Base-by-base conservation (phyloP, 2,888 invertebrate genomes). In the Euzetes globulus region DNA sequence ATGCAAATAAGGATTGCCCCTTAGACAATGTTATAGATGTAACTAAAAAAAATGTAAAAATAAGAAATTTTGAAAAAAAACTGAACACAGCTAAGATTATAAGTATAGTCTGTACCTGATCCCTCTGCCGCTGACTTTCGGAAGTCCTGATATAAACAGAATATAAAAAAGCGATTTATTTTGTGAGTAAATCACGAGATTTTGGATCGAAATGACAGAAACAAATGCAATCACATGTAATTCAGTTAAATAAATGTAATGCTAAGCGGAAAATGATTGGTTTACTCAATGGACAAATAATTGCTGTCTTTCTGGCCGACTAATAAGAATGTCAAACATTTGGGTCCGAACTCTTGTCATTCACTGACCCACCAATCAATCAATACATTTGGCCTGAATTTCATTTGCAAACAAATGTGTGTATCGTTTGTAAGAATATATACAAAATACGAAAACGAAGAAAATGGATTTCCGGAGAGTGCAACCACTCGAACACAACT, bases 221-320 rank as follows among this genome's bases (percentile, higher is more conserved):
- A 50, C 19, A 50, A 50, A 50, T 50, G 19, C 2, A 50, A 50
- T 50, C 50, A 19, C n/a, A 50, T 19, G 19, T 50, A 50, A 50
- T 50, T 41, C 41, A 50, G 50, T 50, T 19, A 50, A 50, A 50
- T 50, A 50, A 50, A 50, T 50, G 50, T 50, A 50, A 50, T 50
- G n/a, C 50, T 50, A 50, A 50, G 50, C 50, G 50, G 19, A 50
- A 50, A 50, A 50, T n/a, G 9, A 50, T 50, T 50, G 50, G n/a
- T 50, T 50, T 17, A 50, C 50, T 50, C 50, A 50, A 50, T 50
- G n/a, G n/a, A 50, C 50, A 19, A 50, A 50, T 50, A 50, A 50
- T 50, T 50, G 50, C n/a, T 50, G 50, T 86, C 86, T 19, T 33
- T 60, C 27, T 33, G 60, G 60, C 33, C 17, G 27, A 27, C 33